Evolutionary conservation across 2,888 invertebrate species (phyloP), one percentile per base, ranked within the genome.

Genomic region (Piscicola geometra): DNA sequence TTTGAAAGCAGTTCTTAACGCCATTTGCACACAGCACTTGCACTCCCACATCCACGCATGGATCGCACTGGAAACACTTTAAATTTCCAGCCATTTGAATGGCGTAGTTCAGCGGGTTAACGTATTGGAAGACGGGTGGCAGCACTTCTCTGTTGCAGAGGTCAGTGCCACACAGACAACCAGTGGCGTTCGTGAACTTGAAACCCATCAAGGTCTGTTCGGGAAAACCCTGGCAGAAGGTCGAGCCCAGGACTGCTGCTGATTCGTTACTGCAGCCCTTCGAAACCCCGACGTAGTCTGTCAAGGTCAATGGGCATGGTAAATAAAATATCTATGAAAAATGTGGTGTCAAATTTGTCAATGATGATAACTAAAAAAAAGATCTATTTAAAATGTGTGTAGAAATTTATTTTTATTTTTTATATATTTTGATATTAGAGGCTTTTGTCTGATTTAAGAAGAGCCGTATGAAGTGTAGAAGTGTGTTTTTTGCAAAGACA

Each of bases 111-210:
- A 5, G 60, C 3, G n/a, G 9, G n/a, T 18, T 25, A 5, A 21
- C 5, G 25, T 25, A 56, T 3, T 5, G n/a, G n/a, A 56, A 18
- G 21, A 3, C 60, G n/a, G 60, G 15, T 15, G 25, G 25, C 9
- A 5, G 21, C 9, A 21, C 5, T 3, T 5, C 60, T 21, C 3
- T 21, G 60, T 56, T 56, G 25, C 60, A 56, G 21, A 5, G 15
- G 25, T 56, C 60, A 56, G n/a, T 15, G 25, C 60, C 60, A 56
- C 60, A 56, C 25, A 56, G n/a, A n/a, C 60, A 56, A 56, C 60
- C 25, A 25, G 60, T 56, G 5, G 12, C 25, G 21, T 56, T 56
- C 12, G 5, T 25, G 25, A 56, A 56, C 21, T 3, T 25, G n/a
- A 56, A 5, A 5, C n/a, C n/a, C n/a, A 18, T 3, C 5, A 56